Base-by-base conservation (phyloP, 2,113 vertebrate genomes). In the Tachuris rubrigastra region DNA sequence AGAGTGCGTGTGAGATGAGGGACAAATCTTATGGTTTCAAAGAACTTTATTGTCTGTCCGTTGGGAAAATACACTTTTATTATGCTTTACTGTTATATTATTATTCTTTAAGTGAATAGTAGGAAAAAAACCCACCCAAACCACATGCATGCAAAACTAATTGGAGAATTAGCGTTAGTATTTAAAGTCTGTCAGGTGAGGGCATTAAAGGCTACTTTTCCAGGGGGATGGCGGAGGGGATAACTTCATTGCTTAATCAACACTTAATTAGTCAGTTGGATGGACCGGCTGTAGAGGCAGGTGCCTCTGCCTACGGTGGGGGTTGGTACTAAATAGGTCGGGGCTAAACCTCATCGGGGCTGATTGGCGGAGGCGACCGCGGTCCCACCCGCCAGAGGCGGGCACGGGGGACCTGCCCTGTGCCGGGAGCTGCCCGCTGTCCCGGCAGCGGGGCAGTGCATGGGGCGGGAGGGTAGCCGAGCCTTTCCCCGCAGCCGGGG, bases 381-480 rank as follows among this genome's bases (percentile, higher is more conserved):
- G 30, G 91, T 59, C 74, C 95, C 95, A 62, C 97, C 97, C 83
- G 73, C 87, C 52, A 39, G 81, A 49, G 96, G 97, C 96, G 96
- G 96, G 85, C 85, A 1, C 56, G 30, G 56, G 63, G 55, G 81
- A 62, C 31, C 85, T 95, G 83, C 66, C 93, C 79, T 31, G 71
- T 47, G 75, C 44, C 22, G 41, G 89, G 58, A 75, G 82, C 55
- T 74, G 37, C 68, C 46, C 68, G 78, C 53, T 3, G 63, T 35
- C 39, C 59, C 12, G 67, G 85, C 19, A 60, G 66, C 52, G 27
- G 66, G 69, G n/a, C 73, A 58, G 90, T 79, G 94, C 20, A 53
- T 90, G 93, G 91, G 80, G 53, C 11, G 41, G 62, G 65, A 78
- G 78, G 52, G 75, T 3, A 30, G 28, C 19, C 33, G 24, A 56